Percentiles rank a stretch among this genome's conserved stretches.
Evolutionary conservation across 2,797 vertebrate species (phyloP).

Genomic region (Coreius guichenoti): DNA sequence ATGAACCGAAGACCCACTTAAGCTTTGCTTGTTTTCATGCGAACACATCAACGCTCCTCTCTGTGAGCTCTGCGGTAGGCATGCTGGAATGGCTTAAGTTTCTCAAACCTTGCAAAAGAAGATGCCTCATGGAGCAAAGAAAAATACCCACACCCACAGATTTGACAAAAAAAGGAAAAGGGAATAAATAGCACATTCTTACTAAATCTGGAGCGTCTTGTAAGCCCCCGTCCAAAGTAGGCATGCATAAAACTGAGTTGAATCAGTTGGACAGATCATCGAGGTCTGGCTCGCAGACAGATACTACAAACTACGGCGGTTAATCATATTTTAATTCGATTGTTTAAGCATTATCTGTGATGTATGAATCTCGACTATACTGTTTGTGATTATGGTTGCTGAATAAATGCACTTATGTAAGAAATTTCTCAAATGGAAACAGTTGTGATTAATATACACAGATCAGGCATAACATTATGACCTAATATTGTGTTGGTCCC

Average conservation of each 20-base stretch:
- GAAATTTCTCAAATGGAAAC: too few relatives aligned
- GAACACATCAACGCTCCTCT: constrained; percentile 52
- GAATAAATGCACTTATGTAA: too few relatives aligned
- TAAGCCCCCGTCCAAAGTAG: constrained; percentile 50
- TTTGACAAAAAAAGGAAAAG: constrained; percentile 51
- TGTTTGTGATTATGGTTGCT: too few relatives aligned
- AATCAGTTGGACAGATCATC: constrained; percentile 60
- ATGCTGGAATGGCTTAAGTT: constrained; percentile 50
- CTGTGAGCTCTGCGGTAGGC: constrained; percentile 44
- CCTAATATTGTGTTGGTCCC: too few relatives aligned
- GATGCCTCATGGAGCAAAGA: constrained; percentile 62
- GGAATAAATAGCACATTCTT: constrained; percentile 66
- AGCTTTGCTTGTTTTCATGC: constrained; percentile 41
- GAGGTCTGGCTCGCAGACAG: constrained; percentile 49
- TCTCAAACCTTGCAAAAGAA: constrained; percentile 61
- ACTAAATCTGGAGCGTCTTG: constrained; percentile 45
- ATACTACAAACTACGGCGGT: constrained; percentile 34
- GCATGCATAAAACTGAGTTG: constrained; percentile 55
- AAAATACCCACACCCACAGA: constrained; percentile 62
- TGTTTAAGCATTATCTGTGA: too few relatives aligned
- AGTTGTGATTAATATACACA: too few relatives aligned
- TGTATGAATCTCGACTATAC: too few relatives aligned
- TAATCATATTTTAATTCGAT: too few relatives aligned
- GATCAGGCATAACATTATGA: too few relatives aligned
- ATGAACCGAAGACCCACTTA: neutral